phyloP scores from a whole-genome alignment of 2,888 invertebrate species.

The Mantis religiosa region DNA sequence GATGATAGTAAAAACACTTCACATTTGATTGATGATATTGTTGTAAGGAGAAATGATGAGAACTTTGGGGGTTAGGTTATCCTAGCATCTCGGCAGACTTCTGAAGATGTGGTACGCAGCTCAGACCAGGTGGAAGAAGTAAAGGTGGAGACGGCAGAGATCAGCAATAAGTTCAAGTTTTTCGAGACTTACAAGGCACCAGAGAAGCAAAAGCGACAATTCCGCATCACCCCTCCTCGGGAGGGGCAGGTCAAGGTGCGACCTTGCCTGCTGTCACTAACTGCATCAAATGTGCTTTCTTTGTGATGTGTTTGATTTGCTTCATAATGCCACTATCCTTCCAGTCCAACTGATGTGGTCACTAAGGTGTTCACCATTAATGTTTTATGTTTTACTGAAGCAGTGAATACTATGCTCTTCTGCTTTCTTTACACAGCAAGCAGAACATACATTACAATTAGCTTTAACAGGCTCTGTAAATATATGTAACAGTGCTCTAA shows the following conservation, averaged over 20 bases:
- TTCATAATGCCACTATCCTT: background rate
- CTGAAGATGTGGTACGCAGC: conserved; percentile 66
- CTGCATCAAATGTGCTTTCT: background rate
- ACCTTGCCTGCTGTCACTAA: background rate
- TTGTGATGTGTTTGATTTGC: background rate
- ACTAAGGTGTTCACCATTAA: background rate
- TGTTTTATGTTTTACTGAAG: background rate
- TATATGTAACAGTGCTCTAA: background rate
- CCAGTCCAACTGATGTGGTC: background rate
- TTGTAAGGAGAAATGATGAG: background rate
- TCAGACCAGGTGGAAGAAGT: conserved; percentile 72
- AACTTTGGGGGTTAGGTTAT: background rate
- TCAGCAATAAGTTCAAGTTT: conserved; percentile 83
- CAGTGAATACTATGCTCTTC: background rate
- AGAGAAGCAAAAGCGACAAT: conserved; percentile 63
- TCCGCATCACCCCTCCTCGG: conserved; percentile 84
- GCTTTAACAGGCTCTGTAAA: too few relatives aligned
- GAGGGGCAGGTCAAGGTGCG: conserved; percentile 67
- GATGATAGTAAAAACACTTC: background rate
- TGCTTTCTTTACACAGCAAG: background rate
- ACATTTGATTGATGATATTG: background rate
- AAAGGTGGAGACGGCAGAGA: conserved; percentile 74
- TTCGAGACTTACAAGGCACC: conserved; percentile 83
- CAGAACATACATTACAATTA: too few relatives aligned
- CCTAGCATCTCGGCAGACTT: conserved; percentile 30